Evolutionary conservation across 2,113 vertebrate genomes (phyloP).

Genomic region (Mormyrus lacerda): DNA sequence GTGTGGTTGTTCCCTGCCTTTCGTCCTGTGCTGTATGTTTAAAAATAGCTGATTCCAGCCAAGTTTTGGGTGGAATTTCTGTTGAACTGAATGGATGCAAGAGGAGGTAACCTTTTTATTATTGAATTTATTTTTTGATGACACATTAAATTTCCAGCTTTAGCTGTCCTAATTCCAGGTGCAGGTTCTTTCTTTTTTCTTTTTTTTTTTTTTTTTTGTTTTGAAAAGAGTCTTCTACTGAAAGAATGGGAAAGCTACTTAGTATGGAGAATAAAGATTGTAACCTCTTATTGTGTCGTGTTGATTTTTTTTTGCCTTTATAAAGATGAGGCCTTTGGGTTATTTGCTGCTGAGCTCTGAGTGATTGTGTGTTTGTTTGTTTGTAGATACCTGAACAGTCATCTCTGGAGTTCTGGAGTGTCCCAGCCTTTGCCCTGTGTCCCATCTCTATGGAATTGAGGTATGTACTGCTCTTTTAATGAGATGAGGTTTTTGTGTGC

Average conservation of each 20-base stretch:
- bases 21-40: neutral
- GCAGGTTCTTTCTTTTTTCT: neutral
- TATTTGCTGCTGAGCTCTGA: neutral
- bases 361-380: neutral
- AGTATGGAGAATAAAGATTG: neutral
- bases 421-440: neutral
- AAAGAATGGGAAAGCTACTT: neutral
- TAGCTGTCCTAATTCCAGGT: neutral
- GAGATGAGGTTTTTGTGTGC: neutral
- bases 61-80: neutral
- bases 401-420: conserved; percentile 3
- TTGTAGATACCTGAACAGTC: neutral
- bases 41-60: neutral
- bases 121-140: neutral
- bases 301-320: neutral
- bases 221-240: neutral
- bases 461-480: neutral
- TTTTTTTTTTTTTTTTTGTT: too few relatives aligned
- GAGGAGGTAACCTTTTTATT: neutral
- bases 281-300: neutral
- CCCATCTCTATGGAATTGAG: conserved; percentile 9
- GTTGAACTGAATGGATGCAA: neutral
- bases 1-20: neutral
- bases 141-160: neutral
- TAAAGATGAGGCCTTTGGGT: neutral